A percentile compares a stretch with the other conserved stretches of the same genome.
Conservation (phyloP, 2,113 vertebrate species). For the Sitta europaea region DNA sequence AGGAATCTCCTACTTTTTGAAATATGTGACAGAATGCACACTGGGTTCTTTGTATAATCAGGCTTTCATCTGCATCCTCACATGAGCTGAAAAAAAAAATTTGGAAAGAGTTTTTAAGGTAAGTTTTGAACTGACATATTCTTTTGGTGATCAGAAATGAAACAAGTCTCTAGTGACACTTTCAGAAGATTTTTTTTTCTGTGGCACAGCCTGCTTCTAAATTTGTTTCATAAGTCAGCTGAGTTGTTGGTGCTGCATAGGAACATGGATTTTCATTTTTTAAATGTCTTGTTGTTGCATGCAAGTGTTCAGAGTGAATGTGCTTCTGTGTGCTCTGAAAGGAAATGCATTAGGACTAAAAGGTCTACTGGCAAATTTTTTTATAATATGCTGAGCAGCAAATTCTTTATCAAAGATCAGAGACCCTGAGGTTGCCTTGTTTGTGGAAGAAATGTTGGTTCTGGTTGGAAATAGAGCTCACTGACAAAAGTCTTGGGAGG, state of each 20-base stretch:
- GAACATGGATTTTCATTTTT: conserved; percentile 10
- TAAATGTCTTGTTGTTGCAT: not conserved
- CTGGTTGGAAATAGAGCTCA: not conserved
- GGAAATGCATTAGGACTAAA: not conserved
- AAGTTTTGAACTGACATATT: not conserved
- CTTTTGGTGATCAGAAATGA: not conserved
- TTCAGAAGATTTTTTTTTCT: not conserved
- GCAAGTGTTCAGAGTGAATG: not conserved
- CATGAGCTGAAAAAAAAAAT: not conserved
- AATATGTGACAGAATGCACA: not conserved
- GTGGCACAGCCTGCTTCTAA: not conserved
- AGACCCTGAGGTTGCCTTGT: not conserved
- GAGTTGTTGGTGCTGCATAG: not conserved
- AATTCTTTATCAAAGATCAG: not conserved
- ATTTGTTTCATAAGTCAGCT: not conserved
- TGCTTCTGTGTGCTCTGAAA: not conserved
- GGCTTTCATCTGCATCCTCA: not conserved
- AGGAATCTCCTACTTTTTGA: not conserved
- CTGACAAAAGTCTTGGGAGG: not conserved
- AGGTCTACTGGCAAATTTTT: not conserved
- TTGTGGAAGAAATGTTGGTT: not conserved
- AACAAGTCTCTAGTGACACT: not conserved
- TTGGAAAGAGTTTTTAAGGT: not conserved
- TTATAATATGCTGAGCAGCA: not conserved
- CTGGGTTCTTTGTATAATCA: not conserved